Evolutionary conservation across 1,140 invertebrate species (phyloP).

Genomic region (Plectrocnemia conspersa): DNA sequence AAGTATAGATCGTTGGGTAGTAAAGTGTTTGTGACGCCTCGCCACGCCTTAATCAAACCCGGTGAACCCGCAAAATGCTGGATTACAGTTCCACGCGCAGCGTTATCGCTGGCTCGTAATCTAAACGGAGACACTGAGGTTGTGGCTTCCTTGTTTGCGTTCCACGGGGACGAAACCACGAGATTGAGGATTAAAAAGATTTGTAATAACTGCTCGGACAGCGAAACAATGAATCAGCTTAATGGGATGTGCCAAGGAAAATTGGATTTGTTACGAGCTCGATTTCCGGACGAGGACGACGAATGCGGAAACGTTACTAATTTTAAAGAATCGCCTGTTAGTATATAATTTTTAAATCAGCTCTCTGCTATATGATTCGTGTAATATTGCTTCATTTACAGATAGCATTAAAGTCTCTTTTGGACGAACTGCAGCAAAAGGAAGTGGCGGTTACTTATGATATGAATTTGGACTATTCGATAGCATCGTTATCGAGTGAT

Average conservation of each 20-base stretch:
- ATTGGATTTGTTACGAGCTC: slow-evolving; percentile 22
- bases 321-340: slow-evolving; percentile 33
- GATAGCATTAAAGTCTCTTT: slow-evolving; percentile 19
- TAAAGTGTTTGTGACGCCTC: slow-evolving; percentile 24
- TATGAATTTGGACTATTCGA: slow-evolving; percentile 27
- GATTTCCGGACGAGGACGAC: slow-evolving; percentile 26
- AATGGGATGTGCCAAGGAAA: slow-evolving; percentile 31
- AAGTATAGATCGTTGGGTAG: slow-evolving; percentile 26
- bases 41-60: slow-evolving; percentile 5
- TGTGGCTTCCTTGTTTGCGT: slow-evolving; percentile 21
- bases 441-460: slow-evolving; percentile 32
- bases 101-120: slow-evolving; percentile 10
- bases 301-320: slow-evolving; percentile 12
- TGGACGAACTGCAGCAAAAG: slow-evolving; percentile 31
- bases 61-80: slow-evolving; percentile 18
- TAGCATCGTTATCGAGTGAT: slow-evolving; percentile 22
- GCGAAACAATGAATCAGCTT: neutral
- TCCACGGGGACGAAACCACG: slow-evolving; percentile 29
- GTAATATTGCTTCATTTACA: slow-evolving; percentile 13
- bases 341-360: slow-evolving; percentile 3
- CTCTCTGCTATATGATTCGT: neutral
- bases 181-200: slow-evolving; percentile 31
- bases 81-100: slow-evolving; percentile 24
- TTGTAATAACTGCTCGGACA: neutral
- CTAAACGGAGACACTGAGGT: slow-evolving; percentile 26